Conservation (phyloP, 2,797 vertebrate genomes). For the Pseudochirops cupreus region DNA sequence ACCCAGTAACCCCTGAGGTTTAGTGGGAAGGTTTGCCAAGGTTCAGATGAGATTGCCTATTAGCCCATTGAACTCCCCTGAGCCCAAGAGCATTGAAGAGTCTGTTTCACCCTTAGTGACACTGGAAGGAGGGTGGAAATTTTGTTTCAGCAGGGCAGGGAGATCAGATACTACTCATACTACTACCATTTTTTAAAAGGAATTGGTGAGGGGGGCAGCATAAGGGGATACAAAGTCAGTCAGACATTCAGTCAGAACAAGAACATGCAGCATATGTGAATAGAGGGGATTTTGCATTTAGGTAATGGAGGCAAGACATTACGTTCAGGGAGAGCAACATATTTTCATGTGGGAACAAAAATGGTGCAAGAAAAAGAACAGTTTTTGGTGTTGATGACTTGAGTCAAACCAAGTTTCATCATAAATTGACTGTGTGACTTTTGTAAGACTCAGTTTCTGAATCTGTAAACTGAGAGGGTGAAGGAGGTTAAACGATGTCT, state of each 20-base stretch:
- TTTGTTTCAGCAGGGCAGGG: neutral
- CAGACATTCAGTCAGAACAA: neutral
- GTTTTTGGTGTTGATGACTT: neutral
- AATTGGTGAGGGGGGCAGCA: neutral
- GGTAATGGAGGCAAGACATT: neutral
- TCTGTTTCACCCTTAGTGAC: slow-evolving; percentile 38
- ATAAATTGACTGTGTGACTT: neutral
- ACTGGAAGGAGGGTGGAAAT: neutral
- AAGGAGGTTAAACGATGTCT: neutral
- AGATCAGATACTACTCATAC: neutral
- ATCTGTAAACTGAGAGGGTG: neutral
- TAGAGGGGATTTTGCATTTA: neutral
- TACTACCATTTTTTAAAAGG: neutral
- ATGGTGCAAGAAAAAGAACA: neutral
- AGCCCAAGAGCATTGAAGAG: slow-evolving; percentile 63
- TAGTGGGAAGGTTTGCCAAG: slow-evolving; percentile 72
- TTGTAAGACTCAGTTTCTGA: neutral
- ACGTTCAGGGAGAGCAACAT: neutral
- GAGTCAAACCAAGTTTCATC: neutral
- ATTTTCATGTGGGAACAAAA: neutral
- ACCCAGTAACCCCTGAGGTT: slow-evolving; percentile 75
- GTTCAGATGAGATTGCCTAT: slow-evolving; percentile 74
- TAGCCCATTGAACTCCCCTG: slow-evolving; percentile 69
- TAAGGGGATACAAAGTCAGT: neutral
- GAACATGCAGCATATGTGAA: neutral